Conservation (phyloP, 2,888 invertebrate species). For the Matsumyia berberina region DNA sequence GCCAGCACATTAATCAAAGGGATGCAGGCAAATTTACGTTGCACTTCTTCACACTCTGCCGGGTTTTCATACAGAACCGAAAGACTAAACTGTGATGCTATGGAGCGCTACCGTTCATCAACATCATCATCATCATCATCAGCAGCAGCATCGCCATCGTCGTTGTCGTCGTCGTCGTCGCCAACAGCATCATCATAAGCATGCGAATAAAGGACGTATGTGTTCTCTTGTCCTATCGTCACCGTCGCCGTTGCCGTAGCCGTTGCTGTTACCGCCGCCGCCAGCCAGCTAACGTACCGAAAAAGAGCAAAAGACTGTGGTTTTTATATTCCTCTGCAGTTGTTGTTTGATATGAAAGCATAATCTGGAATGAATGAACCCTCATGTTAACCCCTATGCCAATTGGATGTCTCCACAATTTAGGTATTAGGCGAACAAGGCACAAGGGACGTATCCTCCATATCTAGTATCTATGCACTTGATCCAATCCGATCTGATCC, state of each 20-base stretch:
- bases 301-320: conserved; percentile 62
- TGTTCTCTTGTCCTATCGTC: conserved; percentile 57
- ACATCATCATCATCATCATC: conserved; percentile 60
- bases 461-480: conserved; percentile 52
- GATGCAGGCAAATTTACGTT: conserved; percentile 79
- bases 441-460: conserved; percentile 6
- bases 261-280: conserved; percentile 10
- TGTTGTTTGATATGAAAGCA: conserved; percentile 70
- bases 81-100: conserved; percentile 55
- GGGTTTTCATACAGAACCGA: conserved; percentile 73
- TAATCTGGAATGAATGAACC: conserved; percentile 72
- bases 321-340: conserved; percentile 60
- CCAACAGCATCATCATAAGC: conserved; percentile 37
- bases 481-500: conserved; percentile 69
- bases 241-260: conserved; percentile 35
- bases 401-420: conserved; percentile 58
- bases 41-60: conserved; percentile 78
- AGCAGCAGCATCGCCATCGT: conserved; percentile 17
- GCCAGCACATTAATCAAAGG: conserved; percentile 79
- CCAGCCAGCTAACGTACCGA: conserved; percentile 33
- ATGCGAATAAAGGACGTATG: conserved; percentile 24
- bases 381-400: conserved; percentile 68
- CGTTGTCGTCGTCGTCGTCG: conserved; percentile 27
- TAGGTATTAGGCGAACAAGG: conserved; percentile 24
- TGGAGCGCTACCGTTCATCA: conserved; percentile 60